Base-by-base conservation (phyloP, 1,140 invertebrate genomes). In the Philaenus spumarius region DNA sequence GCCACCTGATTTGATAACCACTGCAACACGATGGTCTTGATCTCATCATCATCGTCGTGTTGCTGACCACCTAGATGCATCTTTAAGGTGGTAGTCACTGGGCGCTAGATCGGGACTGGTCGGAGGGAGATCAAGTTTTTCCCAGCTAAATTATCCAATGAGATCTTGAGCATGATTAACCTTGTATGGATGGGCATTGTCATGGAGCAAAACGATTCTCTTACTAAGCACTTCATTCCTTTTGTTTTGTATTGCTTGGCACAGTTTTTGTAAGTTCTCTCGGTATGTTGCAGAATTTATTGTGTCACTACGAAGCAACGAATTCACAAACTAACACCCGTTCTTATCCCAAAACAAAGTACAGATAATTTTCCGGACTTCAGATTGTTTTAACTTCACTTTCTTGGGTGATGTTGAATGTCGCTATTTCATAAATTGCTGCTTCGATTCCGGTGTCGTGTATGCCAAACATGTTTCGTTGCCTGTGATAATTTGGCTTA, bases 371-470 rank as follows among this genome's bases (percentile, higher is more conserved):
- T 39, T 46, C 11, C 20, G 26, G 26, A 11, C 20, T 35, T 19
- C 12, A 3, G 50, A 37, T 52, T 15, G 26, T 2, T 52, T 52
- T 19, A 52, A 52, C n/a, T 52, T 52, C 17, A 12, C 6, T 4
- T 19, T 19, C 20, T 37, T 52, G 17, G 50, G 50, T 15, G 53
- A 47, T 30, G 17, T 30, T 22, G 53, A 6, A 15, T 55, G 12
- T 15, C 2, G 6, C 22, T n/a, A 62, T 54, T 53, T 40, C 9
- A 42, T 45, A 6, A 56, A 62, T 35, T 62, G 57, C 26, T 42
- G 37, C 22, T 66, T 66, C 1, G 46, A 50, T 57, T 66, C 62
- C 14, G 51, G 39, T 17, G 58, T 56, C 35, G 17, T 55, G 20
- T 30, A 43, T 26, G 20, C 20, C 20, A 56, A 35, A 35, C 59